These are phyloP conservation scores for Astreopora myriophthalma DNA, from an alignment of 64 coral and sea anemone species.

Conservation along the genomic window DNA sequence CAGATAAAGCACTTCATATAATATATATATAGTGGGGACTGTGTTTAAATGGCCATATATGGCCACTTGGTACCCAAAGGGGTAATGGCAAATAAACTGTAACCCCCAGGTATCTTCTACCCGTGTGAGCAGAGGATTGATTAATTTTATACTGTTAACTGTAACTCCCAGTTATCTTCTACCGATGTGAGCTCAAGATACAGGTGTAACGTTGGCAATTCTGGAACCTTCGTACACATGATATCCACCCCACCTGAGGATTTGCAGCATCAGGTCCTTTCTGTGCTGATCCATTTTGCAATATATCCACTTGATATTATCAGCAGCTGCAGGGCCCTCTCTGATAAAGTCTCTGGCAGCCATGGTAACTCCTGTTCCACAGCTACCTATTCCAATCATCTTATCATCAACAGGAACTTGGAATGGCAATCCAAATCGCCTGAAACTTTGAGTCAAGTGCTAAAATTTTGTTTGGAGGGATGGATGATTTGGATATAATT, in stretches of 20 bases:
- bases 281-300: slow-evolving; percentile 36
- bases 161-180: too few species aligned
- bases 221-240: too few species aligned
- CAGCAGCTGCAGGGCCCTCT: not conserved
- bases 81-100: not conserved
- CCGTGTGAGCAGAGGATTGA: not conserved
- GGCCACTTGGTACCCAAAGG: too few species aligned
- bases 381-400: slow-evolving; percentile 39
- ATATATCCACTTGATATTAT: slow-evolving; percentile 40
- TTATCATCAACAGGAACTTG: not conserved
- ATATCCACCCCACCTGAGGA: too few species aligned
- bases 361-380: slow-evolving; percentile 42
- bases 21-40: too few species aligned
- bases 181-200: too few species aligned
- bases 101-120: not conserved
- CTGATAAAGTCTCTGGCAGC: slow-evolving; percentile 54
- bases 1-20: too few species aligned
- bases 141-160: too few species aligned
- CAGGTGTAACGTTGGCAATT: too few species aligned
- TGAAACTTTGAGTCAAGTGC: not conserved
- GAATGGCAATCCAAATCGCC: slow-evolving; percentile 51
- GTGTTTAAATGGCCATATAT: too few species aligned
- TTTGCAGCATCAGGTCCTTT: too few species aligned
- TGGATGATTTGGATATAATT: not conserved
- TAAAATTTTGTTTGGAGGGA: slow-evolving; percentile 20